A percentile compares a stretch with the other conserved stretches of the same genome.
phyloP scores from a whole-genome alignment of 2,113 vertebrate species.

The Otis tarda region DNA sequence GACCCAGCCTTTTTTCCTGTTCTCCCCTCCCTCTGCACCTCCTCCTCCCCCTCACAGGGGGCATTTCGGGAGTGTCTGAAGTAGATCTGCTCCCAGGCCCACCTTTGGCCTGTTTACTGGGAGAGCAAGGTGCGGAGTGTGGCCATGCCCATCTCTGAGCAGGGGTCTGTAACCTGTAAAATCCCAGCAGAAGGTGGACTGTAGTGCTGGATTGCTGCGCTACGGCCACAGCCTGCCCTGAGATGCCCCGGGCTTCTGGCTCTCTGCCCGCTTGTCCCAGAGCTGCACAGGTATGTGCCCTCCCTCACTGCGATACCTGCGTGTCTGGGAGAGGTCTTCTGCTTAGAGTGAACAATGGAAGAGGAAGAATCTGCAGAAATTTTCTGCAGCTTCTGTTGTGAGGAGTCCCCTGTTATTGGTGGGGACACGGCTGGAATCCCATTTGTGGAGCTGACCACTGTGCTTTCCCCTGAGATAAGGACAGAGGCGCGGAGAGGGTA shows the following conservation, averaged over 20 bases:
- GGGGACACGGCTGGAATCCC: not conserved
- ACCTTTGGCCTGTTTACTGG: not conserved
- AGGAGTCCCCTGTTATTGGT: not conserved
- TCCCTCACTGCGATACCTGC: rapidly evolving
- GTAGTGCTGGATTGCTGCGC: not conserved
- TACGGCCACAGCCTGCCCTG: rapidly evolving
- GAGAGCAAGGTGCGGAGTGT: too few relatives aligned
- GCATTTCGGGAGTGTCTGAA: not conserved
- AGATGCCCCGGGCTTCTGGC: too few relatives aligned
- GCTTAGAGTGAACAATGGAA: not conserved
- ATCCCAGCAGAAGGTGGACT: not conserved
- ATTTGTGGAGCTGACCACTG: not conserved
- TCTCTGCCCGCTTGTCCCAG: not conserved
- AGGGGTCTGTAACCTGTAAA: not conserved
- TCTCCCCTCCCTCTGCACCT: not conserved
- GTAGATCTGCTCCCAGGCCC: not conserved
- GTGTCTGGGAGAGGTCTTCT: not conserved
- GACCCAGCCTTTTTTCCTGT: not conserved
- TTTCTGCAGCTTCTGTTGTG: not conserved
- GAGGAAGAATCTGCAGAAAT: not conserved
- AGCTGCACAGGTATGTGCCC: rapidly evolving
- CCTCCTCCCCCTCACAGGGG: not conserved
- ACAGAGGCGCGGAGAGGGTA: not conserved
- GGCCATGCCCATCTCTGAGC: not conserved
- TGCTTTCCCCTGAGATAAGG: not conserved